These are phyloP conservation scores for Nylanderia fulva DNA, from an alignment of 1,140 invertebrate species.

Conservation along the genomic window DNA sequence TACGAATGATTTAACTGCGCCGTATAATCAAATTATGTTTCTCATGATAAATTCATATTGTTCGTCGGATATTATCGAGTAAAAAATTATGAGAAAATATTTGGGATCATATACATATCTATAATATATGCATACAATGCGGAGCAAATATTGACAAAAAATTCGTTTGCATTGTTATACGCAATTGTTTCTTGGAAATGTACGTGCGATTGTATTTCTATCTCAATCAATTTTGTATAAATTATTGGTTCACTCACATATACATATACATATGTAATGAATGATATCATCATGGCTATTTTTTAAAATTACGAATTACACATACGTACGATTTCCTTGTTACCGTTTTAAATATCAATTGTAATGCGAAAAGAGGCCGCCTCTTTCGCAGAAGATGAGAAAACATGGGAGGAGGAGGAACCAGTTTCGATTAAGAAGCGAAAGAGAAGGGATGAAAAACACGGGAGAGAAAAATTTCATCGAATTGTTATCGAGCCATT, in stretches of 20 bases:
- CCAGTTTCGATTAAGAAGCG: background rate
- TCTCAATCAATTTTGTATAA: background rate
- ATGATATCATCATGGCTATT: too few species aligned
- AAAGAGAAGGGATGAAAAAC: background rate
- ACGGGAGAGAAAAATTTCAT: slow-evolving; percentile 76
- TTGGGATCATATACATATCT: background rate
- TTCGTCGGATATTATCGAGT: background rate
- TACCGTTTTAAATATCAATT: slow-evolving; percentile 52
- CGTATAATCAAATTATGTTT: background rate
- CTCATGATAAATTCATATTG: background rate
- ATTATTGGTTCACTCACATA: background rate
- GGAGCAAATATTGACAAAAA: too few species aligned
- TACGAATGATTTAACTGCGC: background rate
- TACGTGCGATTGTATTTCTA: background rate
- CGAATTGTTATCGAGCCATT: slow-evolving; percentile 79
- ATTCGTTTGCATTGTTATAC: background rate
- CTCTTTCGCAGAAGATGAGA: too few species aligned
- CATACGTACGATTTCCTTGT: slow-evolving; percentile 61
- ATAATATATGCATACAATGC: too few species aligned
- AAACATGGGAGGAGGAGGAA: too few species aligned
- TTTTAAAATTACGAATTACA: slow-evolving; percentile 53
- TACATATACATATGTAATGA: too few species aligned
- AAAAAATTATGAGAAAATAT: background rate
- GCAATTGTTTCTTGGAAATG: background rate
- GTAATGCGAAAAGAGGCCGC: slow-evolving; percentile 18